phyloP scores from a whole-genome alignment of 1,140 invertebrate species.

The Lucilia sericata region DNA sequence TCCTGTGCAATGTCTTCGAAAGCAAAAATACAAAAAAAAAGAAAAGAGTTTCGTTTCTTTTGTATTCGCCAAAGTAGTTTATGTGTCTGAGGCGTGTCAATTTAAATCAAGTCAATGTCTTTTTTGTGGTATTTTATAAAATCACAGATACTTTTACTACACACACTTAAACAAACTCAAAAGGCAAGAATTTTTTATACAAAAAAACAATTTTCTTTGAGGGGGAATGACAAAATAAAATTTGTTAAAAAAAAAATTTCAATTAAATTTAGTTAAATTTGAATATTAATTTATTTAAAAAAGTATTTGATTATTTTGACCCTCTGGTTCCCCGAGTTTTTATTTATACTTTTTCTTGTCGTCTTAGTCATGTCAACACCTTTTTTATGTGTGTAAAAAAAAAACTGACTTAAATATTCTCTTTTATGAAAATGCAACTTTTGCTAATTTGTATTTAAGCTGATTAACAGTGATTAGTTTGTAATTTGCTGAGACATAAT shows the following conservation, averaged over 20 bases:
- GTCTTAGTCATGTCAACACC: conserved; percentile 18
- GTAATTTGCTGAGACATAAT: conserved; percentile 22
- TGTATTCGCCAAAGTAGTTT: conserved; percentile 31
- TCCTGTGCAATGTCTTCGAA: neutral
- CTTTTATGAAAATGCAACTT: conserved; percentile 25
- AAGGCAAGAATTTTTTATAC: neutral
- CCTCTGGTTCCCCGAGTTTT: neutral
- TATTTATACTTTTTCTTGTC: neutral
- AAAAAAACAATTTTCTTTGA: neutral
- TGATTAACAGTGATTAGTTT: conserved; percentile 27
- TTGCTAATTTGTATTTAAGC: conserved; percentile 24
- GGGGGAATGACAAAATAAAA: neutral
- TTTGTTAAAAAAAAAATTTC: neutral
- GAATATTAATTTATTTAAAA: neutral
- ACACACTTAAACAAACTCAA: neutral
- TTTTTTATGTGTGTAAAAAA: neutral
- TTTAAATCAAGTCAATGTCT: conserved; percentile 44
- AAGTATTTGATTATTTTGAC: neutral
- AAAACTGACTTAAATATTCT: neutral
- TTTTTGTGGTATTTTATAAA: conserved; percentile 19
- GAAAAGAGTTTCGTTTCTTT: conserved; percentile 22
- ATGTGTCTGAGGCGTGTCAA: conserved; percentile 42
- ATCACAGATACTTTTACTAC: neutral
- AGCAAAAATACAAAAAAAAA: neutral
- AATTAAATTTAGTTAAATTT: neutral